Evolutionary conservation across 2,113 vertebrate genomes (phyloP).

Genomic region (Datnioides undecimradiatus): DNA sequence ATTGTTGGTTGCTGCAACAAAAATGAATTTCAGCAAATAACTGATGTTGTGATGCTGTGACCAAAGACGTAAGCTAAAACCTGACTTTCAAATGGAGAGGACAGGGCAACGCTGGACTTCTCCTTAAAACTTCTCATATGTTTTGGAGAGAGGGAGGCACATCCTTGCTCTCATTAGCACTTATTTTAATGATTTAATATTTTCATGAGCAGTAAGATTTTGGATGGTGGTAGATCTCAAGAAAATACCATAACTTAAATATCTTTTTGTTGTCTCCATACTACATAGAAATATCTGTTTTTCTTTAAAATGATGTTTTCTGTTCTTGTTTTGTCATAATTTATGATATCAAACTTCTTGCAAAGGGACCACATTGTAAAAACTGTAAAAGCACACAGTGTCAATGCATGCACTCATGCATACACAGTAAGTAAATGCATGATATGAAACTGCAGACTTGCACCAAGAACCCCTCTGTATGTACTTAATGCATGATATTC

Average conservation of each 20-base stretch:
- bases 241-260: constrained; percentile 13
- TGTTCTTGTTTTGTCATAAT: constrained; percentile 44
- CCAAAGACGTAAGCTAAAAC: constrained; percentile 4
- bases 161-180: constrained; percentile 56
- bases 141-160: constrained; percentile 8
- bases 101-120: constrained; percentile 5
- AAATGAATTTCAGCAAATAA: constrained; percentile 1
- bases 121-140: background rate
- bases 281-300: background rate
- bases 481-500: constrained; percentile 48
- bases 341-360: constrained; percentile 37
- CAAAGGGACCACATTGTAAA: constrained; percentile 69
- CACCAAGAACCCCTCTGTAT: constrained; percentile 34
- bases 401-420: constrained; percentile 33
- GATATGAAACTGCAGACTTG: constrained; percentile 50
- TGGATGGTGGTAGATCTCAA: constrained; percentile 9
- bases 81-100: constrained; percentile 4
- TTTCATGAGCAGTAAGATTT: constrained; percentile 8
- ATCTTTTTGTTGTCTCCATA: constrained; percentile 2
- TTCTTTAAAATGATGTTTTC: constrained; percentile 13
- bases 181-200: constrained; percentile 58
- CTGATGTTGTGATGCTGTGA: constrained; percentile 6
- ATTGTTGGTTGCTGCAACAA: constrained; percentile 1
- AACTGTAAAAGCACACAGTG: background rate
- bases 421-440: constrained; percentile 27